Evolutionary conservation across 2,113 vertebrate species (phyloP).

Genomic region (Bufo bufo): DNA sequence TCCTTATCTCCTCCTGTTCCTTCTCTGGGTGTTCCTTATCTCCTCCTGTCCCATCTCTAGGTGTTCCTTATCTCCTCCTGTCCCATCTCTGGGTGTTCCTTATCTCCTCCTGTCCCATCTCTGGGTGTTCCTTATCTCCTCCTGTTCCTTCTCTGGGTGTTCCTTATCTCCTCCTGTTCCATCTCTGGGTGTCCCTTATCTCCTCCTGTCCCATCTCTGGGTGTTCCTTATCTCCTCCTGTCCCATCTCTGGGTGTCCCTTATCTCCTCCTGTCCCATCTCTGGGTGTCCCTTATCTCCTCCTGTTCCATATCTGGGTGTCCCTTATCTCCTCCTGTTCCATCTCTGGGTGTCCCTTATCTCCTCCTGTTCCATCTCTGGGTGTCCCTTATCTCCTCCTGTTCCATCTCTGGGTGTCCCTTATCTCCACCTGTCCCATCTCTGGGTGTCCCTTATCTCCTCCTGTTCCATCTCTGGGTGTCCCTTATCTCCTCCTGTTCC

Average conservation of each 20-base stretch:
- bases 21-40: too few relatives aligned
- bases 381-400: neutral
- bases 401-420: neutral
- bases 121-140: too few relatives aligned
- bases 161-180: neutral
- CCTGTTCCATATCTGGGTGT: neutral
- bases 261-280: neutral
- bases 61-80: too few relatives aligned
- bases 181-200: neutral
- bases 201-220: neutral
- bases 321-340: neutral
- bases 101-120: too few relatives aligned
- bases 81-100: too few relatives aligned
- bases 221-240: too few relatives aligned
- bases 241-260: too few relatives aligned
- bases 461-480: neutral
- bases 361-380: neutral
- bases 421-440: neutral
- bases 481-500: neutral
- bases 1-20: too few relatives aligned
- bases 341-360: slow-evolving; percentile 40
- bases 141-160: too few relatives aligned
- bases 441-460: neutral
- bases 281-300: neutral
- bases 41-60: too few relatives aligned